Evolutionary conservation across 1,140 invertebrate genomes (phyloP).

Genomic region (Apis florea): DNA sequence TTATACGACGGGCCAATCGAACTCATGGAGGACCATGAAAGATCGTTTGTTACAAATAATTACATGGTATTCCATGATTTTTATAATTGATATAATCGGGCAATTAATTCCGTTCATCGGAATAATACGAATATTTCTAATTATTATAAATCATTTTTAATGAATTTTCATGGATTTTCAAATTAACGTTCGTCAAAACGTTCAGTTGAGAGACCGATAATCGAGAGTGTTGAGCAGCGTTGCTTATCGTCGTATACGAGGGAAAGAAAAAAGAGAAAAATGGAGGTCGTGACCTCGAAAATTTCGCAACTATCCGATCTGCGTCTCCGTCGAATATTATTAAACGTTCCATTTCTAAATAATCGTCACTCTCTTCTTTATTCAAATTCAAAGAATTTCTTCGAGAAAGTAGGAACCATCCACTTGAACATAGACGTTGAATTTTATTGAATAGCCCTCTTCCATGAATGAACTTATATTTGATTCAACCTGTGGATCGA

Average conservation of each 20-base stretch:
- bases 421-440: neutral
- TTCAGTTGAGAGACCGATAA: conserved; percentile 49
- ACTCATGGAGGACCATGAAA: neutral
- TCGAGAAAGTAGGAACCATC: neutral
- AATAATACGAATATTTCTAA: neutral
- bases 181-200: neutral
- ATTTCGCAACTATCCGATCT: conserved; percentile 72
- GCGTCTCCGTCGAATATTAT: conserved; percentile 43
- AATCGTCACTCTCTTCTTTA: neutral
- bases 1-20: neutral
- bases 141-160: neutral
- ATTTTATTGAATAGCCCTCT: neutral
- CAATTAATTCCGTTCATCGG: neutral
- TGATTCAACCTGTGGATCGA: conserved; percentile 25
- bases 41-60: neutral
- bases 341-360: conserved; percentile 24
- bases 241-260: conserved; percentile 49
- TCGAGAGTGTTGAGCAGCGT: conserved; percentile 35
- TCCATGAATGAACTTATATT: conserved; percentile 33
- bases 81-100: neutral
- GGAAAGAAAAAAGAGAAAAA: conserved; percentile 48
- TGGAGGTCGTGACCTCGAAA: conserved; percentile 68
- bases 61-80: neutral
- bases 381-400: neutral
- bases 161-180: conserved; percentile 11